Conservation (phyloP, 2,113 vertebrate species). For the Bos javanicus region DNA sequence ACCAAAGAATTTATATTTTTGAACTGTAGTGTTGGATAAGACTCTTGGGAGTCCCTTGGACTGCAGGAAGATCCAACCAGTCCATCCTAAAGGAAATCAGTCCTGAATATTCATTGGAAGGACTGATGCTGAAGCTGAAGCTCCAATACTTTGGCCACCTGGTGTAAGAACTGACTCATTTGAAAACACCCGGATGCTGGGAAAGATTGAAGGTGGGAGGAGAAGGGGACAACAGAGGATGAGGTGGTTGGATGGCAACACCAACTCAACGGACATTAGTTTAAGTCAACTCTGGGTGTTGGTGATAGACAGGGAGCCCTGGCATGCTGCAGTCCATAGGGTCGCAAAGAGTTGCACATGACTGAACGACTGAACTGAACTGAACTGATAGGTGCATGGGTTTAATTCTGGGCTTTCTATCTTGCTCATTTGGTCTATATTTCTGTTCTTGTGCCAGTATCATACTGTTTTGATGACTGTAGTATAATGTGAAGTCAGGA, state of each 20-base stretch:
- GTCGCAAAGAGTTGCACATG: neutral
- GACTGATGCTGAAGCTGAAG: neutral
- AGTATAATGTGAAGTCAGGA: neutral
- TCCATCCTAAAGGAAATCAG: neutral
- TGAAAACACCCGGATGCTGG: neutral
- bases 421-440: neutral
- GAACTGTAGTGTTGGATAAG: neutral
- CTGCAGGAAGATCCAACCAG: neutral
- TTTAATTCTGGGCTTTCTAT: neutral
- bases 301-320: neutral
- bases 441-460: neutral
- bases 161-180: neutral
- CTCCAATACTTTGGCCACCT: neutral
- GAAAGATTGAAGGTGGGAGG: neutral
- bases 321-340: neutral
- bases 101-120: neutral
- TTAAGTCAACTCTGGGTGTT: neutral
- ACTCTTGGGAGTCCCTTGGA: neutral
- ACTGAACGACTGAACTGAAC: neutral
- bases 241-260: neutral
- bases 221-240: rapidly evolving
- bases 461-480: neutral
- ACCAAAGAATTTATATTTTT: neutral
- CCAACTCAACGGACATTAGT: neutral
- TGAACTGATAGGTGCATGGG: neutral